Percentiles rank a stretch among this genome's conserved stretches.
Evolutionary conservation across 1,140 invertebrate species (phyloP).

Genomic region (Papilio xuthus): DNA sequence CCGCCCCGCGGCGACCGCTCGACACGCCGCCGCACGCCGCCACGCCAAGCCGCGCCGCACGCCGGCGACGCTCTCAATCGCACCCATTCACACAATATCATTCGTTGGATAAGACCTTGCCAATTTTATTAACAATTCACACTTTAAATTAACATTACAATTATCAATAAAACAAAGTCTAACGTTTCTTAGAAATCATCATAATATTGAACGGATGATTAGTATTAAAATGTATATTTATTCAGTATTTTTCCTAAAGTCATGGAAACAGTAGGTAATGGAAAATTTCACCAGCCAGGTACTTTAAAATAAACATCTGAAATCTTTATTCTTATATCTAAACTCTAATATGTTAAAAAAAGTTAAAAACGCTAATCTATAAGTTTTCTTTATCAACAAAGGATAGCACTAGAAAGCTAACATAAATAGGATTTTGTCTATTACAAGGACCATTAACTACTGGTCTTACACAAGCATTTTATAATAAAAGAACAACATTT

Average conservation of each 20-base stretch:
- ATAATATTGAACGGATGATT: not conserved
- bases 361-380: too few relatives aligned
- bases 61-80: slow-evolving; percentile 76
- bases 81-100: slow-evolving; percentile 74
- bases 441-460: too few relatives aligned
- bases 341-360: too few relatives aligned
- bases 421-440: not conserved
- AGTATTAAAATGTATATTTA: not conserved
- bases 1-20: slow-evolving; percentile 77
- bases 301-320: slow-evolving; percentile 24
- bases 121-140: slow-evolving; percentile 41
- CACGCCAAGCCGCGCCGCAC: slow-evolving; percentile 78
- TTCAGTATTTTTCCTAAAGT: not conserved
- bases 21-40: slow-evolving; percentile 72
- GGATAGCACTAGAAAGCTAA: too few relatives aligned
- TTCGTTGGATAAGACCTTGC: slow-evolving; percentile 62
- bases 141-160: not conserved
- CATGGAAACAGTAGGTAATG: not conserved
- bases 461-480: too few relatives aligned
- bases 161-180: not conserved
- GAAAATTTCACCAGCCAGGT: not conserved
- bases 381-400: too few relatives aligned
- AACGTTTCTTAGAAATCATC: not conserved
- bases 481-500: not conserved
- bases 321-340: not conserved